Conservation (phyloP, 35 echinoderm and acorn worm genomes). For the Heliocidaris tuberculata region DNA sequence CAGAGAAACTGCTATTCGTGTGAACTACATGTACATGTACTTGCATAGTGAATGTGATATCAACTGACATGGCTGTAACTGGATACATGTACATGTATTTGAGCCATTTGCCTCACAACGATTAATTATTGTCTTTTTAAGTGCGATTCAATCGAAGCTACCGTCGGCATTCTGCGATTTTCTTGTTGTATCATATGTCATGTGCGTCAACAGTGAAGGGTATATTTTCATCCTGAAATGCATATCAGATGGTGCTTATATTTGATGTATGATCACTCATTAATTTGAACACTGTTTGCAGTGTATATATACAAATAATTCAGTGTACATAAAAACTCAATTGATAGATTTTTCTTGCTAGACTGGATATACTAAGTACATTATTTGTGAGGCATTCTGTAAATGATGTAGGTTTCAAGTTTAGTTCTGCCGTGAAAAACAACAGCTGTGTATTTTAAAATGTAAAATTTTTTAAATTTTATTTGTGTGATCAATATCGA, state of each 20-base stretch:
- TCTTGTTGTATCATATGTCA: neutral
- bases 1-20: neutral
- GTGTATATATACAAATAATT: neutral
- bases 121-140: neutral
- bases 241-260: neutral
- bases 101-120: neutral
- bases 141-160: neutral
- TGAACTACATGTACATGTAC: neutral
- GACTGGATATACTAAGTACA: neutral
- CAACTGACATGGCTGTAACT: neutral
- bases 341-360: neutral
- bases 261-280: neutral
- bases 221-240: neutral
- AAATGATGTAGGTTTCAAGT: too few relatives aligned
- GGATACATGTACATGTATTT: neutral
- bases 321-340: neutral
- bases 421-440: too few relatives aligned
- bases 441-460: too few relatives aligned
- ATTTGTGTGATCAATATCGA: too few relatives aligned
- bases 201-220: neutral
- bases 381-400: too few relatives aligned
- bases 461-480: too few relatives aligned
- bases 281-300: neutral
- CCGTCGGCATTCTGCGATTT: neutral
- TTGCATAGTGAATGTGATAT: neutral